Evolutionary conservation across 2,113 vertebrate genomes (phyloP).

Genomic region (Tonatia bakeri): DNA sequence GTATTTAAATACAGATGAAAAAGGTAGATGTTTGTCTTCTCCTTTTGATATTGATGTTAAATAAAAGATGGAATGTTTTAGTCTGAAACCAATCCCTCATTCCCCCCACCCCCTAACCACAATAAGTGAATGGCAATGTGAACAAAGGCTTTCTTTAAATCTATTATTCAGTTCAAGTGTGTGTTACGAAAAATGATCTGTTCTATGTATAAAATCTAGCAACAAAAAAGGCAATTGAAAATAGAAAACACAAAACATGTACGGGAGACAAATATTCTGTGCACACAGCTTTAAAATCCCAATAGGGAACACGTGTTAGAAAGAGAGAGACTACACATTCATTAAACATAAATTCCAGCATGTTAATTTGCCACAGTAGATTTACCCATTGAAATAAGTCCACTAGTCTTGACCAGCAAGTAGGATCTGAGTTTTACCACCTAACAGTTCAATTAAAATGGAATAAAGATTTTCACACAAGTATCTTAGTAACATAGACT

Average conservation of each 20-base stretch:
- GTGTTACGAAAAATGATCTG: constrained; percentile 61
- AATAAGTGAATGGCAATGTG: constrained; percentile 53
- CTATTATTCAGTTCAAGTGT: constrained; percentile 71
- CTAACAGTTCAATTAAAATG: constrained; percentile 67
- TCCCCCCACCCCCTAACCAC: not conserved
- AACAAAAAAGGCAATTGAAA: constrained; percentile 59
- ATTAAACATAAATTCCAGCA: constrained; percentile 54
- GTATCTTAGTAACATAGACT: constrained; percentile 64
- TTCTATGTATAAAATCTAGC: constrained; percentile 69
- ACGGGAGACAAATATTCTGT: constrained; percentile 59
- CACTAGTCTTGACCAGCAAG: constrained; percentile 55
- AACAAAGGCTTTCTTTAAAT: constrained; percentile 59
- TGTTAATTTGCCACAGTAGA: constrained; percentile 52
- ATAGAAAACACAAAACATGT: constrained; percentile 71
- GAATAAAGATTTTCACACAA: constrained; percentile 67
- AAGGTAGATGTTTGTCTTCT: constrained; percentile 65
- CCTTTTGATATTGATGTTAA: constrained; percentile 52
- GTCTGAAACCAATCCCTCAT: constrained; percentile 53
- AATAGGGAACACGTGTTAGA: constrained; percentile 44
- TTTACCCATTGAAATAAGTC: constrained; percentile 49
- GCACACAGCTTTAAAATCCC: constrained; percentile 51
- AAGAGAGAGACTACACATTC: constrained; percentile 57
- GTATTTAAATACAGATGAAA: constrained; percentile 71
- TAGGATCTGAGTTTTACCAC: constrained; percentile 69
- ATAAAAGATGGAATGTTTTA: constrained; percentile 53